Percentiles rank a stretch among this genome's conserved stretches.
Conservation (phyloP, 2,888 invertebrate species). For the Zygogramma bicolorata region DNA sequence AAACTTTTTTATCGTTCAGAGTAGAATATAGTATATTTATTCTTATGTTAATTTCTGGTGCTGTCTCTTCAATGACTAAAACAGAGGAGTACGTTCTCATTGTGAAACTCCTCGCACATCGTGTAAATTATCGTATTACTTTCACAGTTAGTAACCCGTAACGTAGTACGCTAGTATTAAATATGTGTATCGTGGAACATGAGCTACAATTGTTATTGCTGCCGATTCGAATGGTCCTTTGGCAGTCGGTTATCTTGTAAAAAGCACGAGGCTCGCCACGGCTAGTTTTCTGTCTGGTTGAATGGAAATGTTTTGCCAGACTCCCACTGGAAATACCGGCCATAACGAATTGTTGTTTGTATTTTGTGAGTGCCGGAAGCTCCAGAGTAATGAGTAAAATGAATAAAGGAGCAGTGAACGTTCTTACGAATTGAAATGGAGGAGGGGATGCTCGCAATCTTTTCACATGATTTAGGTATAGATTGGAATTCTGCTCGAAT, state of each 20-base stretch:
- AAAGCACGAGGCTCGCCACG: not conserved
- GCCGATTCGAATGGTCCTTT: not conserved
- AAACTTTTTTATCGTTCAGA: constrained; percentile 13
- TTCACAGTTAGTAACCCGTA: constrained; percentile 26
- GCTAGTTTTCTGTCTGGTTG: not conserved
- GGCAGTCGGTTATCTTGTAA: not conserved
- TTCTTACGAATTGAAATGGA: too few species aligned
- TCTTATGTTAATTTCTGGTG: constrained; percentile 25
- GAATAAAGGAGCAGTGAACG: too few species aligned
- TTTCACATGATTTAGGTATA: too few species aligned
- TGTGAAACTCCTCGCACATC: constrained; percentile 2
- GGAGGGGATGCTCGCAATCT: too few species aligned
- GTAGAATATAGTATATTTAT: constrained; percentile 19
- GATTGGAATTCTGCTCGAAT: too few species aligned
- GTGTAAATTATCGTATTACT: constrained; percentile 18
- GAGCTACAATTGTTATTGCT: constrained; percentile 21
- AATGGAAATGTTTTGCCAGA: not conserved
- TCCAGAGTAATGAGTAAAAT: too few species aligned
- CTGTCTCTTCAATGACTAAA: constrained; percentile 24
- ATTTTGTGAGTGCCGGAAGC: not conserved
- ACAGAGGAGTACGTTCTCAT: constrained; percentile 10
- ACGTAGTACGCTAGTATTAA: constrained; percentile 29
- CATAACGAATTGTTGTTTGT: not conserved
- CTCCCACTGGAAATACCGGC: not conserved
- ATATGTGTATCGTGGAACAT: constrained; percentile 30